Conservation (phyloP, 2,888 invertebrate genomes). For the Pteria penguin region DNA sequence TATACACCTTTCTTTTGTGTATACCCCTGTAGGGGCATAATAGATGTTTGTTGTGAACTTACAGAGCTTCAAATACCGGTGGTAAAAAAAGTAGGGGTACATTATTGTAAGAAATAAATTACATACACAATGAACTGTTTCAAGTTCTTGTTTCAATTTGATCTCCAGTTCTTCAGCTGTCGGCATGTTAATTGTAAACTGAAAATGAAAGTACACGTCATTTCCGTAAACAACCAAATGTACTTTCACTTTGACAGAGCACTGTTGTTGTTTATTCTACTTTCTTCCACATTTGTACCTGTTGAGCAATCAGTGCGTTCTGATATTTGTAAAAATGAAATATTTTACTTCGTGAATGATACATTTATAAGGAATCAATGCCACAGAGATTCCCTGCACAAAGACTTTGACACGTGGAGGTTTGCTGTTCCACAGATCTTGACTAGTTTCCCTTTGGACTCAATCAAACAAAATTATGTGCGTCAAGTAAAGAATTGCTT, state of each 20-base stretch:
- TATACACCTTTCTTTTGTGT: no score
- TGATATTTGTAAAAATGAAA: no score
- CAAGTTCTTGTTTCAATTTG: constrained; percentile 23
- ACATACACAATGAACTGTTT: constrained; percentile 14
- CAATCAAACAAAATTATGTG: constrained; percentile 78
- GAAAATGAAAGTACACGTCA: not conserved
- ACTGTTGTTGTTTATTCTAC: not conserved
- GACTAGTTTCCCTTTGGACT: constrained; percentile 67
- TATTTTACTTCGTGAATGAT: no score
- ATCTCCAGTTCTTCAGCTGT: constrained; percentile 28
- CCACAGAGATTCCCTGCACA: no score
- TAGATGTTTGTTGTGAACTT: no score
- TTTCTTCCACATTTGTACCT: not conserved
- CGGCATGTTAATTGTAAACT: constrained; percentile 15
- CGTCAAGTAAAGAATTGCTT: constrained; percentile 83
- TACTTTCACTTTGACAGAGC: constrained; percentile 9
- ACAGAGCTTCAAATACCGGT: no score
- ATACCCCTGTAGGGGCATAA: no score
- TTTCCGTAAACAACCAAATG: constrained; percentile 12
- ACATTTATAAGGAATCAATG: no score
- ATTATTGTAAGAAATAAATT: no score
- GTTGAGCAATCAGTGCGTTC: no score
- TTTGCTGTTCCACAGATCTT: constrained; percentile 52
- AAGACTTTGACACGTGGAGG: constrained; percentile 48
- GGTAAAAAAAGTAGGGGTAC: no score